Base-by-base conservation (phyloP, 1,140 invertebrate genomes). In the Sweltsa coloradensis region DNA sequence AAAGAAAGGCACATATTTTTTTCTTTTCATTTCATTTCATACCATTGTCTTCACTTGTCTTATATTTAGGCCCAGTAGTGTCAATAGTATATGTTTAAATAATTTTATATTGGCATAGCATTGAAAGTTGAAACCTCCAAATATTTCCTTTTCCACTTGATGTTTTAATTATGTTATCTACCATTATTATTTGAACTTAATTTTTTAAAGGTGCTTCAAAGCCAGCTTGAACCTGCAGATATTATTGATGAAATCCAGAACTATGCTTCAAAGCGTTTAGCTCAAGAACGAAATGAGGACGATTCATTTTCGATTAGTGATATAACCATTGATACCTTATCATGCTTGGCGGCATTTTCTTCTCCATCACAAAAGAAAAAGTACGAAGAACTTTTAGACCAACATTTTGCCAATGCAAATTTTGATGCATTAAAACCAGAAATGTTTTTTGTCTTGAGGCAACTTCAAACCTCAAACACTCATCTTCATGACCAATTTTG, bases 401-500 rank as follows among this genome's bases (percentile, higher is more conserved):
- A 21, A 11, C 43, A 45, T 3, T 3, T 45, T 3, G 43, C 11
- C 4, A 31, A 18, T 5, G 19, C 0, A 5, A 34, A 16, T 16
- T 45, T 27, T 3, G 9, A 23, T 11, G 14, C 14, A 3, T 45
- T 21, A 27, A 41, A 63, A 26, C 47, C 57, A 18, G 19, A 58
- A 11, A 55, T 68, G 5, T 63, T 63, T 22, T 62, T 62, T 44
- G 55, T 68, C 14, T 46, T 71, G n/a, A 56, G 64, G 2, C 52
- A 61, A 26, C 36, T 71, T 0, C 72, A 71, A 54, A 60, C 66
- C 16, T 61, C 63, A 0, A 63, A 72, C 52, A 18, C 51, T 1
- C 42, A 57, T 6, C 21, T 66, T 13, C 70, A 67, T 46, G 54
- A 69, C 40, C 26, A 37, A 3, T 70, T 66, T 50, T 72, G 70